phyloP scores from a whole-genome alignment of 2,797 vertebrate genomes.

The Crocidura indochinensis region DNA sequence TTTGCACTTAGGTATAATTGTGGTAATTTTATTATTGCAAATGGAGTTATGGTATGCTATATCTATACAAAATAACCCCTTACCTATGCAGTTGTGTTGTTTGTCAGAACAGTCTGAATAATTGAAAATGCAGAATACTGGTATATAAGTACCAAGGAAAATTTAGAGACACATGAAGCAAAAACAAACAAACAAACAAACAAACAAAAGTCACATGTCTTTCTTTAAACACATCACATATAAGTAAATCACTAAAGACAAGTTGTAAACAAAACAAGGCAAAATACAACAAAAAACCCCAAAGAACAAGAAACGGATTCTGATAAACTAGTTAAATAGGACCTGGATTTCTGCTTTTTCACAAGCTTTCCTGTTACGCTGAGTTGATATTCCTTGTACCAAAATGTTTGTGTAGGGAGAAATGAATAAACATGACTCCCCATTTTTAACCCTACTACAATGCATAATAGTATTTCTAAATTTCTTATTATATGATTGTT shows the following conservation, averaged over 20 bases:
- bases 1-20: constrained; percentile 58
- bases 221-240: constrained; percentile 33
- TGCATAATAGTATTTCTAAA: neutral
- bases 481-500: constrained; percentile 23
- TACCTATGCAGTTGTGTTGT: constrained; percentile 8
- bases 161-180: constrained; percentile 16
- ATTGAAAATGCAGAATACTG: constrained; percentile 20
- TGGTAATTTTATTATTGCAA: neutral
- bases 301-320: neutral
- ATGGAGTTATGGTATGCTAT: constrained; percentile 32
- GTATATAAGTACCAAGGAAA: constrained; percentile 13
- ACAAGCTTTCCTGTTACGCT: neutral
- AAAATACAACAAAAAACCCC: too few species aligned
- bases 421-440: neutral
- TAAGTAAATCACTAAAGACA: constrained; percentile 1
- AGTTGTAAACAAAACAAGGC: too few species aligned
- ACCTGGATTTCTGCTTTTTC: neutral
- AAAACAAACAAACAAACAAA: too few species aligned
- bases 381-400: neutral
- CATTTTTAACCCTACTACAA: neutral
- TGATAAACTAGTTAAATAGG: neutral
- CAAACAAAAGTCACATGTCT: too few species aligned
- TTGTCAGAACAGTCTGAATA: neutral
- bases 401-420: constrained; percentile 21
- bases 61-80: constrained; percentile 39